A percentile compares a stretch with the other conserved stretches of the same genome.
These are phyloP conservation scores for Tragelaphus scriptus DNA, from an alignment of 2,113 vertebrate species.

Conservation along the genomic window DNA sequence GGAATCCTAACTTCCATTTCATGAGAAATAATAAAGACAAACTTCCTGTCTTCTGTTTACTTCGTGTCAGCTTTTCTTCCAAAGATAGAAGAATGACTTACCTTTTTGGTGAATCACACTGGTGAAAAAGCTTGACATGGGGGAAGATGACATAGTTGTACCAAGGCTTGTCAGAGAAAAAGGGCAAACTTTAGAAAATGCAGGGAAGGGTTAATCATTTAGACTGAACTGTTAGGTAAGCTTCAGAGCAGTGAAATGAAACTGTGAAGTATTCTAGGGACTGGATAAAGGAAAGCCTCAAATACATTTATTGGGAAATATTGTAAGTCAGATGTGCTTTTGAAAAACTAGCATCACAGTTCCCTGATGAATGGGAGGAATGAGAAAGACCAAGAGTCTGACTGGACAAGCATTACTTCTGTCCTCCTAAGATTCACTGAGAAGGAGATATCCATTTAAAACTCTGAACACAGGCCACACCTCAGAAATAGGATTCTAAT, in stretches of 20 bases:
- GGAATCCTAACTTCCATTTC: neutral
- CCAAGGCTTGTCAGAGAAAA: neutral
- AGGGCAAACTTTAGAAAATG: neutral
- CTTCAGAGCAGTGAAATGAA: neutral
- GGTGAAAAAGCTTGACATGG: neutral
- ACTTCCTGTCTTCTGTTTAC: neutral
- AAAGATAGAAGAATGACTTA: neutral
- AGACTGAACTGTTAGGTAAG: neutral
- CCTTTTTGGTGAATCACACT: neutral
- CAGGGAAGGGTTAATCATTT: neutral
- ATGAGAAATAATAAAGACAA: neutral
- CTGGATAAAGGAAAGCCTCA: neutral
- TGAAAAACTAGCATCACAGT: neutral
- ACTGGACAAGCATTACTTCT: no score
- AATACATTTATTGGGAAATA: neutral
- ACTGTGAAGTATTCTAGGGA: neutral
- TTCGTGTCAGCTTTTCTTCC: neutral
- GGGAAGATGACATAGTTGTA: no score
- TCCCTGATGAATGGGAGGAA: no score
- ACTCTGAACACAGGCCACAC: neutral
- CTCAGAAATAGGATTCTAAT: neutral
- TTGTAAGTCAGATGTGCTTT: neutral
- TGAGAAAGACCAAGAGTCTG: neutral
- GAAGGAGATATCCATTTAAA: rapidly evolving
- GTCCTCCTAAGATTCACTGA: neutral